phyloP scores from a whole-genome alignment of 1,140 invertebrate genomes.

The Drosophila azteca region DNA sequence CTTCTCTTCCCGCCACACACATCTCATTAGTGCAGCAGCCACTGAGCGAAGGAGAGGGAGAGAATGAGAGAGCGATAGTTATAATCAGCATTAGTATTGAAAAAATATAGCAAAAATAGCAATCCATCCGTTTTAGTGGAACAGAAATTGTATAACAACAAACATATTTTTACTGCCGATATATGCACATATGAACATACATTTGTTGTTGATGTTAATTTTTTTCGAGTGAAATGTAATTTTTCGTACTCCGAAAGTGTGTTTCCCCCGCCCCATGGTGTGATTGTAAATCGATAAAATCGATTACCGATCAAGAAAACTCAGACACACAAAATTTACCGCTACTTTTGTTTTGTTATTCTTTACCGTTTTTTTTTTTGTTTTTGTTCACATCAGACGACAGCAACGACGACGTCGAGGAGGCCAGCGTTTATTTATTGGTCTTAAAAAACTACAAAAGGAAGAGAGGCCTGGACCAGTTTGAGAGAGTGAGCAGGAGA shows the following conservation, averaged over 20 bases:
- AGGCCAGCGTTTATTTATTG: constrained; percentile 48
- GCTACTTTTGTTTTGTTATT: constrained; percentile 42
- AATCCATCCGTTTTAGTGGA: constrained; percentile 15
- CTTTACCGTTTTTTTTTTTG: constrained; percentile 44
- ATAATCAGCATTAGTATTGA: constrained; percentile 54
- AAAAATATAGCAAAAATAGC: constrained; percentile 47
- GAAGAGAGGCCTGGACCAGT: constrained; percentile 33
- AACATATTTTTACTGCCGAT: constrained; percentile 24
- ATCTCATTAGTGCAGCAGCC: constrained; percentile 49
- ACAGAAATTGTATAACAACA: constrained; percentile 70
- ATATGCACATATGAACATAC: constrained; percentile 17
- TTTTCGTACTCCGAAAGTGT: constrained; percentile 8
- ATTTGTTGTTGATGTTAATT: constrained; percentile 3
- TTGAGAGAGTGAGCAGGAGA: constrained; percentile 22
- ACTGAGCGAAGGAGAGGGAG: constrained; percentile 4
- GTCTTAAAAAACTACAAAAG: constrained; percentile 31
- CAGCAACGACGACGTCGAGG: constrained; percentile 32
- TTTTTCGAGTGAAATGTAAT: constrained; percentile 27
- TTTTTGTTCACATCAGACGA: constrained; percentile 53
- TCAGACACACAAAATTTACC: constrained; percentile 34
- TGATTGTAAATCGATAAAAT: constrained; percentile 69
- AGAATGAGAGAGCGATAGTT: constrained; percentile 54
- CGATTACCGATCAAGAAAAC: constrained; percentile 53
- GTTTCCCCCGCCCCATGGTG: background rate
- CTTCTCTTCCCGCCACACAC: constrained; percentile 7